A percentile compares a stretch with the other conserved stretches of the same genome.
These are phyloP conservation scores for Drosophila cardini DNA, from an alignment of 1,140 invertebrate genomes.

Conservation along the genomic window DNA sequence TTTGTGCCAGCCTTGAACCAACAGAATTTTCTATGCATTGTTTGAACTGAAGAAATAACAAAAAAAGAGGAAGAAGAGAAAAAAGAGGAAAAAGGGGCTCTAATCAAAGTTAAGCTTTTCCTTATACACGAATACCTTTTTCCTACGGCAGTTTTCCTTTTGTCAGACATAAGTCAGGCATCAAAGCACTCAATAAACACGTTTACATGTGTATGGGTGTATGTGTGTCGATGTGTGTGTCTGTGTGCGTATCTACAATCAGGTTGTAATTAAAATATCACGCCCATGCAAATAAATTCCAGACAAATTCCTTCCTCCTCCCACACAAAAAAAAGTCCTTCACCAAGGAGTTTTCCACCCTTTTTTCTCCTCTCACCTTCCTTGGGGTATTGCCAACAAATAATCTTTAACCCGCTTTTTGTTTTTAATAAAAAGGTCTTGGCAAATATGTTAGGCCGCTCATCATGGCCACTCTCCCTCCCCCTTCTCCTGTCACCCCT, in stretches of 20 bases:
- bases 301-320: conserved; percentile 4
- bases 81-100: background rate
- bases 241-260: conserved; percentile 41
- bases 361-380: background rate
- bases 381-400: conserved; percentile 46
- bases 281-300: conserved; percentile 70
- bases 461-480: conserved; percentile 59
- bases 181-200: conserved; percentile 65
- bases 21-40: background rate
- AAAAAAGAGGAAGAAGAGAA: background rate
- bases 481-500: background rate
- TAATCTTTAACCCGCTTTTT: conserved; percentile 72
- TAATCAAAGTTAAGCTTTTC: conserved; percentile 27
- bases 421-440: conserved; percentile 73
- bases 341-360: background rate
- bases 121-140: conserved; percentile 8
- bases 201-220: conserved; percentile 26
- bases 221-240: no score
- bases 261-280: conserved; percentile 80
- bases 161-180: conserved; percentile 61
- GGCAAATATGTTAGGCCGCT: conserved; percentile 80
- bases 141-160: conserved; percentile 4
- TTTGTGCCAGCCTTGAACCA: background rate
- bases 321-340: background rate
- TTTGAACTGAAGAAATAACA: background rate